Evolutionary conservation across 1,140 invertebrate species (phyloP).

Genomic region (Trinorchestia longiramus): DNA sequence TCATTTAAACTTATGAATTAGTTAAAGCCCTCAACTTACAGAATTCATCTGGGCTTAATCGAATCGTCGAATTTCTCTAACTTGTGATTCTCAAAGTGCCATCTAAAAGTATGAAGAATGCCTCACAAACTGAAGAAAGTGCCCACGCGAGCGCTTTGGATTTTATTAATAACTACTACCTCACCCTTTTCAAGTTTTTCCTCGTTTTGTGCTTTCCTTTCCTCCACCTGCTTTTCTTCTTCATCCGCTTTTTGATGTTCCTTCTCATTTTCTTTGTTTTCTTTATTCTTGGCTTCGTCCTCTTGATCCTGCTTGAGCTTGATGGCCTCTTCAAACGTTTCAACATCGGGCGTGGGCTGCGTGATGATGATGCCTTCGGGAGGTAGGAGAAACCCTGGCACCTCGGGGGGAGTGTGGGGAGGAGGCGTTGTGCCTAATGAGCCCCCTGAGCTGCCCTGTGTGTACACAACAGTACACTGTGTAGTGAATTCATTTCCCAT

Average conservation of each 20-base stretch:
- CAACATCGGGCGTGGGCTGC: conserved; percentile 74
- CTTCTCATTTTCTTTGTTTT: not conserved
- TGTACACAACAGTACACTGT: no score
- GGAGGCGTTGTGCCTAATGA: conserved; percentile 79
- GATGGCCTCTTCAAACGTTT: conserved; percentile 63
- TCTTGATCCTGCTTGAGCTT: conserved; percentile 4
- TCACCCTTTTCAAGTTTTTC: not conserved
- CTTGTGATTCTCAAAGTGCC: no score
- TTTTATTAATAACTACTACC: not conserved
- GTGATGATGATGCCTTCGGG: conserved; percentile 75
- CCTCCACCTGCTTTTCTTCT: not conserved
- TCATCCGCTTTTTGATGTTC: not conserved
- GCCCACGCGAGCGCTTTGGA: no score
- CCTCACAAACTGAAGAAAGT: no score
- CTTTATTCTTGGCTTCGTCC: conserved; percentile 67
- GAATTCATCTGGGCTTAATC: no score
- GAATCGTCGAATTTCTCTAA: no score
- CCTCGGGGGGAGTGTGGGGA: conserved; percentile 84
- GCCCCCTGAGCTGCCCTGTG: conserved; percentile 7
- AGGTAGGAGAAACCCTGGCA: conserved; percentile 77
- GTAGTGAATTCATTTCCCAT: no score
- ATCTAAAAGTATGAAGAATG: no score
- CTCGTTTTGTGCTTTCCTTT: not conserved
- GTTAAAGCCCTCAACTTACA: not conserved
- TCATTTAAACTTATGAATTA: no score